phyloP scores from a whole-genome alignment of 2,888 invertebrate species.

The Lissonota sp. region DNA sequence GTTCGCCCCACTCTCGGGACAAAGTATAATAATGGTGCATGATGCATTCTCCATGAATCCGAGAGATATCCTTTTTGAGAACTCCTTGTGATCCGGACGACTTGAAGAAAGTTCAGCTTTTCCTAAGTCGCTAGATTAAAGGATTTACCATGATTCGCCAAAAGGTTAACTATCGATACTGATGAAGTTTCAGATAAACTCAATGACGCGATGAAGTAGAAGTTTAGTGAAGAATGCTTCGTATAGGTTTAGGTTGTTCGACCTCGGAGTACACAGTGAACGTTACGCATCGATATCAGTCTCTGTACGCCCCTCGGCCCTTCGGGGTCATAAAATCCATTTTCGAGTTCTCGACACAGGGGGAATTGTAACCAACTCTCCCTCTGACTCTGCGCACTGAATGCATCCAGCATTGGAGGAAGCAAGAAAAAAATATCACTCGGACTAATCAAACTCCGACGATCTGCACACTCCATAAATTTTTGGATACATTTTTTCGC shows the following conservation, averaged over 20 bases:
- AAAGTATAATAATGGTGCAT: constrained; percentile 24
- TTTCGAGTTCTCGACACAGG: constrained; percentile 61
- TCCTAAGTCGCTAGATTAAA: too few species aligned
- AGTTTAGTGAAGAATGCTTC: too few species aligned
- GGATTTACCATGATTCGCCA: too few species aligned
- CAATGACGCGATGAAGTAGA: too few species aligned
- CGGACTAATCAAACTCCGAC: constrained; percentile 41
- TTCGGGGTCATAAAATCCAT: constrained; percentile 69
- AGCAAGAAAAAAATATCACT: constrained; percentile 42
- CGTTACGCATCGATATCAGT: constrained; percentile 71
- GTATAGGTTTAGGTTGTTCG: not conserved
- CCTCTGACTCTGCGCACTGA: constrained; percentile 1
- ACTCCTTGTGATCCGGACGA: too few species aligned
- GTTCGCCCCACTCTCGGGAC: constrained; percentile 47
- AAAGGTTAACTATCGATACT: too few species aligned
- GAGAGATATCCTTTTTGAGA: too few species aligned
- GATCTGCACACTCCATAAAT: constrained; percentile 41
- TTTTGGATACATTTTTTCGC: constrained; percentile 21
- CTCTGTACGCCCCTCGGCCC: constrained; percentile 54
- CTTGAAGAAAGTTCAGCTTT: too few species aligned
- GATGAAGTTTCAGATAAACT: too few species aligned
- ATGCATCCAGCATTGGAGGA: constrained; percentile 12
- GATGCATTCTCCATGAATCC: too few species aligned
- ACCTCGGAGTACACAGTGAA: constrained; percentile 41
- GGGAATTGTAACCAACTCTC: not conserved